phyloP scores from a whole-genome alignment of 1,140 invertebrate species.

The Drosophila triauraria region DNA sequence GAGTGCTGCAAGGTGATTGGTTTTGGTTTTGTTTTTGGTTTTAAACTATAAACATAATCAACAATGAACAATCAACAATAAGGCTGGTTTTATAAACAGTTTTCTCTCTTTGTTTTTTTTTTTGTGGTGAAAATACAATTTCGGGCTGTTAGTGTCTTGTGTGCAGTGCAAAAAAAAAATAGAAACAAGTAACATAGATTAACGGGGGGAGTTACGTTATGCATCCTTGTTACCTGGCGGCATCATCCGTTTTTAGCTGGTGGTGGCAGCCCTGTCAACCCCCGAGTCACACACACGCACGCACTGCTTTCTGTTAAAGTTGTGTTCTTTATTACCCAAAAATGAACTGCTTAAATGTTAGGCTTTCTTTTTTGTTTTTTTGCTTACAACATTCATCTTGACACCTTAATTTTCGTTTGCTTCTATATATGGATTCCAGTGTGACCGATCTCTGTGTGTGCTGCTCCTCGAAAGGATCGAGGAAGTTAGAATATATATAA shows the following conservation, averaged over 20 bases:
- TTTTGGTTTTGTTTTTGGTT: constrained; percentile 8
- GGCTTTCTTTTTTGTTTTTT: constrained; percentile 36
- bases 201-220: constrained; percentile 12
- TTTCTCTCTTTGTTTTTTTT: constrained; percentile 14
- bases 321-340: constrained; percentile 73
- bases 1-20: constrained; percentile 28
- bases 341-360: constrained; percentile 71
- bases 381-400: constrained; percentile 72
- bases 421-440: constrained; percentile 11
- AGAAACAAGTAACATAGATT: not conserved
- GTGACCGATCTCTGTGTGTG: constrained; percentile 27
- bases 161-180: constrained; percentile 29
- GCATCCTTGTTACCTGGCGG: constrained; percentile 38
- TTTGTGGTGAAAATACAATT: not conserved
- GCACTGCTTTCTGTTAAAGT: constrained; percentile 59
- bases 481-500: constrained; percentile 15
- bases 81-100: constrained; percentile 16
- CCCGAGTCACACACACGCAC: constrained; percentile 46
- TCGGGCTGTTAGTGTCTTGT: constrained; percentile 31
- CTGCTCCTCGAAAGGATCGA: constrained; percentile 13
- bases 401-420: constrained; percentile 28
- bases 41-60: constrained; percentile 43
- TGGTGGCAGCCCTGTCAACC: constrained; percentile 30
- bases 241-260: constrained; percentile 11
- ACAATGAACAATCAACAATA: constrained; percentile 34